Percentiles rank a stretch among this genome's conserved stretches.
These are phyloP conservation scores for Odocoileus virginianus DNA, from an alignment of 2,113 vertebrate species.

Conservation along the genomic window DNA sequence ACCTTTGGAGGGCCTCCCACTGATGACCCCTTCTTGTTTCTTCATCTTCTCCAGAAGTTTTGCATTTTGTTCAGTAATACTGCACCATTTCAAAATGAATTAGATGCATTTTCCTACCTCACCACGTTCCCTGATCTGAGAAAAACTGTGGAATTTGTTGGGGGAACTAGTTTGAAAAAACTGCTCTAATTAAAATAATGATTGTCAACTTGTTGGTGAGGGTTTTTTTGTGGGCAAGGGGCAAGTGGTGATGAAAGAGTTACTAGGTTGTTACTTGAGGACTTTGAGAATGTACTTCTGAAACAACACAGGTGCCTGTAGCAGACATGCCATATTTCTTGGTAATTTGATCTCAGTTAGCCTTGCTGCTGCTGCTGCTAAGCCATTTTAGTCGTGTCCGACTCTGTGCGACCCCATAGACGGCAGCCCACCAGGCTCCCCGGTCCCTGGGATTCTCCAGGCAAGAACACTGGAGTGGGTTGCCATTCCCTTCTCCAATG, in stretches of 20 bases:
- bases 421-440: background rate
- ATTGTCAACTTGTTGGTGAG: background rate
- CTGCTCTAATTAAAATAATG: background rate
- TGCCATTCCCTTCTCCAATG: background rate
- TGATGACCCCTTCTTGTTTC: background rate
- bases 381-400: background rate
- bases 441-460: background rate
- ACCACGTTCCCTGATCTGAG: background rate
- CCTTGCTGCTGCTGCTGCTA: background rate
- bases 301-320: background rate
- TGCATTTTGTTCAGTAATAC: constrained; percentile 58
- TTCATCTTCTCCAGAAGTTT: background rate
- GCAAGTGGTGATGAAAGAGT: background rate
- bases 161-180: background rate
- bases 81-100: background rate
- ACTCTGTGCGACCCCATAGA: background rate
- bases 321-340: background rate
- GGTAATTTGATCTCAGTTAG: background rate
- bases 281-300: background rate
- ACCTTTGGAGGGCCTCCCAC: background rate
- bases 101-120: background rate
- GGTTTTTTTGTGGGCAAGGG: background rate
- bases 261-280: background rate
- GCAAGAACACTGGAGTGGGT: background rate
- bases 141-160: background rate